Conservation (phyloP, 2,113 vertebrate genomes). For the Thomomys bottae region DNA sequence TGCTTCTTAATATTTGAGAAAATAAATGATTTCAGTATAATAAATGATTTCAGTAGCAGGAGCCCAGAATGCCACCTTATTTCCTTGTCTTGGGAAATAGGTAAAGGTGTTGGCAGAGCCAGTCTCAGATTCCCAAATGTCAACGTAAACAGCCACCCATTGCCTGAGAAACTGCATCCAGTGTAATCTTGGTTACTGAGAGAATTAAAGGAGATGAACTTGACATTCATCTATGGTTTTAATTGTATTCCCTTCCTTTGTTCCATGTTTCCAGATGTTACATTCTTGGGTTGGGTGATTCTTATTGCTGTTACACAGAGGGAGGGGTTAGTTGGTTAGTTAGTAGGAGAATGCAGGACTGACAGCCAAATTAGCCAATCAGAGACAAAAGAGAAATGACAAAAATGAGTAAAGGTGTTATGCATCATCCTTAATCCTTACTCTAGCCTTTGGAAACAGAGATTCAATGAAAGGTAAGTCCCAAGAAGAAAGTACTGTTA, state of each 20-base stretch:
- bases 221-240: conserved; percentile 14
- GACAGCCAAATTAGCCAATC: not conserved
- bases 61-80: not conserved
- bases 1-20: not conserved
- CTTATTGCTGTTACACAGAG: not conserved
- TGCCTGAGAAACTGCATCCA: not conserved
- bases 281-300: not conserved
- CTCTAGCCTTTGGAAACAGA: conserved; percentile 15
- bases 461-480: not conserved
- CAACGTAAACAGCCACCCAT: not conserved
- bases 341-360: not conserved
- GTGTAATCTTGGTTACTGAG: not conserved
- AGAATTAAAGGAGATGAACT: not conserved
- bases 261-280: not conserved
- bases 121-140: conserved; percentile 16
- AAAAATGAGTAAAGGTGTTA: not conserved
- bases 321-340: not conserved
- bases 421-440: not conserved
- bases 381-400: not conserved
- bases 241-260: not conserved
- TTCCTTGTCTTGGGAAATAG: not conserved
- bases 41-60: not conserved
- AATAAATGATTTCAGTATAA: not conserved
- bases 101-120: not conserved
- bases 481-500: not conserved